Evolutionary conservation across 2,888 invertebrate genomes (phyloP).

Genomic region (Callinectes sapidus): DNA sequence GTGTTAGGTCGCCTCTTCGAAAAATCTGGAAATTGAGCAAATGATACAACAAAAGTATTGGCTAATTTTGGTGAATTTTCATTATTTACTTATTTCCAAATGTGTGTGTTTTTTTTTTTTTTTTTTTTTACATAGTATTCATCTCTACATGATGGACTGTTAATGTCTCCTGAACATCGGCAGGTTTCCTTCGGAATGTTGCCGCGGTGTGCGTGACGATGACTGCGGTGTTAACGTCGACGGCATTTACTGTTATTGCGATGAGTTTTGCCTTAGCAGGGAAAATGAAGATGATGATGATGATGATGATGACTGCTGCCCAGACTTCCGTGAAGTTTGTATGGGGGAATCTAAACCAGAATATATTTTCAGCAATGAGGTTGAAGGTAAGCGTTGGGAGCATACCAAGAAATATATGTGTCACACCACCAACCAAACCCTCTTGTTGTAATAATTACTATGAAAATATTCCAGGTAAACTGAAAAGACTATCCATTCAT

Average conservation of each 20-base stretch:
- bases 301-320: slow-evolving; percentile 90
- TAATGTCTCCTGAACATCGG: background rate
- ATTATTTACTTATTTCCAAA: too few species aligned
- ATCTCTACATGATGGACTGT: background rate
- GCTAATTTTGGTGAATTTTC: too few species aligned
- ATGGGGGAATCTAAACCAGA: slow-evolving; percentile 76
- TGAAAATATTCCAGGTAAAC: too few species aligned
- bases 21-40: background rate
- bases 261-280: slow-evolving; percentile 84
- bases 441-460: too few species aligned
- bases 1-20: background rate
- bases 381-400: background rate
- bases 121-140: background rate
- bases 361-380: background rate
- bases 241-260: slow-evolving; percentile 94
- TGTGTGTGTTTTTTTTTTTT: too few species aligned
- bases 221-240: slow-evolving; percentile 86
- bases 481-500: too few species aligned
- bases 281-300: slow-evolving; percentile 82
- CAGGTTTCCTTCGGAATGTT: slow-evolving; percentile 75
- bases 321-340: slow-evolving; percentile 85
- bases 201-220: slow-evolving; percentile 87
- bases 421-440: too few species aligned
- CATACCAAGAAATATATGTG: too few species aligned
- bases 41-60: too few species aligned